Conservation (phyloP, 2,113 vertebrate genomes). For the Spea bombifrons region DNA sequence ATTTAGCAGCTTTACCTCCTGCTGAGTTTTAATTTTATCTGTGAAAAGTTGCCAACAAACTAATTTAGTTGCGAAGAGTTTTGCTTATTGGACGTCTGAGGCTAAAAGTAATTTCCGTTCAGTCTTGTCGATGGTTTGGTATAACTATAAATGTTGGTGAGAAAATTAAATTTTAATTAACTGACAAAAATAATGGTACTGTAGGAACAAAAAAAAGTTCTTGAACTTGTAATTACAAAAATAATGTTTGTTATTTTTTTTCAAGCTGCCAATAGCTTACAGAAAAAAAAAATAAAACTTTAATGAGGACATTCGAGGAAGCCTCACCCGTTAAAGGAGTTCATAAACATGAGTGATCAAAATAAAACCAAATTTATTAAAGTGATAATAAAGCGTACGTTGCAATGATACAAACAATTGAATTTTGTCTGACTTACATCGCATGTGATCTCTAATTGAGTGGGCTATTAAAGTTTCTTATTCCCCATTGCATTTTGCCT, state of each 20-base stretch:
- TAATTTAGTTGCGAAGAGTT: slow-evolving; percentile 1
- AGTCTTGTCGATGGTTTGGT: slow-evolving; percentile 22
- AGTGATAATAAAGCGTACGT: too few species aligned
- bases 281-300: background rate
- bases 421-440: too few species aligned
- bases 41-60: background rate
- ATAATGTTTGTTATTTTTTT: background rate
- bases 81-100: slow-evolving; percentile 13
- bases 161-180: slow-evolving; percentile 37
- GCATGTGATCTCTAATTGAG: too few species aligned
- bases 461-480: too few species aligned
- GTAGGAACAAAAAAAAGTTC: background rate
- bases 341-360: too few species aligned
- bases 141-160: slow-evolving; percentile 22
- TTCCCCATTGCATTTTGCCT: too few species aligned
- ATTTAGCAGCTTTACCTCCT: background rate
- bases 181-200: slow-evolving; percentile 4
- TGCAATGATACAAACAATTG: too few species aligned
- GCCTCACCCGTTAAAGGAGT: too few species aligned
- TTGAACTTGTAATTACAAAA: background rate
- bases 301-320: too few species aligned
- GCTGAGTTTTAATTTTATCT: slow-evolving; percentile 12
- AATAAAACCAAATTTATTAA: too few species aligned
- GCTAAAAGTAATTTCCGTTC: slow-evolving; percentile 27
- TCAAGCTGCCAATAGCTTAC: too few species aligned